Conservation (phyloP, 2,797 vertebrate species). For the Platalea minor region DNA sequence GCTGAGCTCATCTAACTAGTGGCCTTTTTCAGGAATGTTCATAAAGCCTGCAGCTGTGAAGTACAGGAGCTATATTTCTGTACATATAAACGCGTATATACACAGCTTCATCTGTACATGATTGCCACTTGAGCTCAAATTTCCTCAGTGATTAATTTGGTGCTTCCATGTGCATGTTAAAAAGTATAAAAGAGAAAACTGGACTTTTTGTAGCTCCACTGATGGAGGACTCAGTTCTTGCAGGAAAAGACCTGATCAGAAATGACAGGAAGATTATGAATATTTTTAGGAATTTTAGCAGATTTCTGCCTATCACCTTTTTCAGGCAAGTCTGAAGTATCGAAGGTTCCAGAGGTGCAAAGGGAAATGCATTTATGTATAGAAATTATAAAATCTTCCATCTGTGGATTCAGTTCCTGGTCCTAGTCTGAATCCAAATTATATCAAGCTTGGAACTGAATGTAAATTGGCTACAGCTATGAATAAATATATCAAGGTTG, state of each 20-base stretch:
- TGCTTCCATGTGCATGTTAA: not conserved
- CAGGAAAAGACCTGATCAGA: not conserved
- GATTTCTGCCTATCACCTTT: not conserved
- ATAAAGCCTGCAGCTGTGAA: not conserved
- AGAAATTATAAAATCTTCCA: conserved; percentile 14
- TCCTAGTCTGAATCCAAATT: not conserved
- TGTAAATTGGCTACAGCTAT: not conserved
- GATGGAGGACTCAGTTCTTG: not conserved
- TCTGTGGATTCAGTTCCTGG: not conserved
- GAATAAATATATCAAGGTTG: not conserved
- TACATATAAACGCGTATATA: not conserved
- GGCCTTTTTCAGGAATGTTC: not conserved
- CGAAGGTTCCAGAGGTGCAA: not conserved
- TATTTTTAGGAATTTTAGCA: not conserved
- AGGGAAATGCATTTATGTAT: conserved; percentile 41
- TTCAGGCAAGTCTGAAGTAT: not conserved
- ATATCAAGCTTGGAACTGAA: not conserved
- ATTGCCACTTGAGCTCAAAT: not conserved
- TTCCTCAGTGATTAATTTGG: not conserved
- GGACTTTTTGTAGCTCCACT: not conserved
- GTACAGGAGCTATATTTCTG: accelerated
- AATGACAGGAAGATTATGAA: not conserved
- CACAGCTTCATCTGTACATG: not conserved
- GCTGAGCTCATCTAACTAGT: not conserved
- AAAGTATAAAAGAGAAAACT: not conserved